These are phyloP conservation scores for Centropristis striata DNA, from an alignment of 2,113 vertebrate species.

Conservation along the genomic window DNA sequence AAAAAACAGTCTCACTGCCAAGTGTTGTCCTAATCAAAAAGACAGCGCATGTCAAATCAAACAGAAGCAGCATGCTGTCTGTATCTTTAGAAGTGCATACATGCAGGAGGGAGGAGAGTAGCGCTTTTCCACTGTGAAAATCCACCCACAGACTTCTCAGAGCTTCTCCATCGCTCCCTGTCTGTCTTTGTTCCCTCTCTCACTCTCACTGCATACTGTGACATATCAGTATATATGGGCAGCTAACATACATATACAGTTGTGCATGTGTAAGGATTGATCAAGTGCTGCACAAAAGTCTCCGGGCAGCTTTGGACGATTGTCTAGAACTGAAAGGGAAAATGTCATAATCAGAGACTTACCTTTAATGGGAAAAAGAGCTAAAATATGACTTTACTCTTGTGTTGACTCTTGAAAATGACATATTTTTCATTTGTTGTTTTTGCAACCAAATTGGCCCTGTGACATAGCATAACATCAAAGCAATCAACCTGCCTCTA, in stretches of 20 bases:
- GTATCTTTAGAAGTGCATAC: slow-evolving; percentile 77
- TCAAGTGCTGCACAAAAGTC: slow-evolving; percentile 13
- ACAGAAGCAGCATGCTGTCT: slow-evolving; percentile 76
- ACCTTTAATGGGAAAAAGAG: slow-evolving; percentile 10
- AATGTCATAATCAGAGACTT: background rate
- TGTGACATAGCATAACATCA: slow-evolving; percentile 68
- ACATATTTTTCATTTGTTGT: slow-evolving; percentile 57
- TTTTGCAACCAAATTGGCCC: slow-evolving; percentile 66
- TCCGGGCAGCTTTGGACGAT: slow-evolving; percentile 37
- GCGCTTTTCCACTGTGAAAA: slow-evolving; percentile 56
- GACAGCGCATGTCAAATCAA: slow-evolving; percentile 81
- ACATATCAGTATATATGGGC: slow-evolving; percentile 10
- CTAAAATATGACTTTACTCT: slow-evolving; percentile 26
- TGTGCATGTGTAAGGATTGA: slow-evolving; percentile 14
- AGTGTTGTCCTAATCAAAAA: slow-evolving; percentile 81
- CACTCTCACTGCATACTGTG: slow-evolving; percentile 23
- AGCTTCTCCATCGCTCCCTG: slow-evolving; percentile 57
- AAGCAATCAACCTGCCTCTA: slow-evolving; percentile 63
- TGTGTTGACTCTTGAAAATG: slow-evolving; percentile 35
- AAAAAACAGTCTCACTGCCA: slow-evolving; percentile 75
- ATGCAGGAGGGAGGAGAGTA: slow-evolving; percentile 66
- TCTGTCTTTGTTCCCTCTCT: slow-evolving; percentile 53
- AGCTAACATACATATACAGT: slow-evolving; percentile 28
- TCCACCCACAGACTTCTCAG: slow-evolving; percentile 74
- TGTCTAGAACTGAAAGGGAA: slow-evolving; percentile 22